These are phyloP conservation scores for Cheilosia urbana DNA, from an alignment of 2,888 invertebrate species.

Conservation along the genomic window DNA sequence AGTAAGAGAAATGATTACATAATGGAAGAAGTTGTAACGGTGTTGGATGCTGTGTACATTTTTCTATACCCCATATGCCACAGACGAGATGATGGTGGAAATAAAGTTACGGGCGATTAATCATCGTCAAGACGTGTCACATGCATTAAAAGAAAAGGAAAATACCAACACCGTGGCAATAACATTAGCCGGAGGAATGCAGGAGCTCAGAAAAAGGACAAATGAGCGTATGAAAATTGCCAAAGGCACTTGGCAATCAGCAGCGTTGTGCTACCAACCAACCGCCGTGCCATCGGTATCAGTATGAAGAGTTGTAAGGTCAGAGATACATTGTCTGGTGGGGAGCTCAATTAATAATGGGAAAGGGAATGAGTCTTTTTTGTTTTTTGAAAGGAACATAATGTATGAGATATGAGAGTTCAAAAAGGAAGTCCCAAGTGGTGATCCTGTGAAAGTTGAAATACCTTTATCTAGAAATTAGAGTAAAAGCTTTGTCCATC, in stretches of 20 bases:
- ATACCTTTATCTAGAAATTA: no score
- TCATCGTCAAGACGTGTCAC: conserved; percentile 75
- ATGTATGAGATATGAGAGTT: conserved; percentile 36
- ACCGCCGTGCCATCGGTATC: background rate
- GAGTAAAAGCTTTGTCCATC: no score
- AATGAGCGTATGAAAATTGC: conserved; percentile 65
- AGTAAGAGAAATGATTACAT: conserved; percentile 47
- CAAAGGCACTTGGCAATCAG: conserved; percentile 69
- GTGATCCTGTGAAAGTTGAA: background rate
- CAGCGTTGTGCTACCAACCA: conserved; percentile 44
- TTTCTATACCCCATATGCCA: conserved; percentile 51
- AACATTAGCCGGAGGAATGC: conserved; percentile 28
- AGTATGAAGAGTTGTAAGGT: conserved; percentile 53
- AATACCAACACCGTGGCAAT: conserved; percentile 36
- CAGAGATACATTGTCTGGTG: conserved; percentile 59
- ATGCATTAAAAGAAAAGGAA: conserved; percentile 43
- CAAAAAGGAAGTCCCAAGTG: background rate
- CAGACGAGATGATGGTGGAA: conserved; percentile 32
- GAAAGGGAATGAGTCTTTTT: conserved; percentile 35
- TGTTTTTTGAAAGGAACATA: conserved; percentile 31
- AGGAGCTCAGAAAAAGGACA: conserved; percentile 49
- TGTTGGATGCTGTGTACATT: background rate
- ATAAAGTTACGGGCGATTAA: conserved; percentile 68
- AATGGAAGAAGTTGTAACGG: conserved; percentile 33
- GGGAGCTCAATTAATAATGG: conserved; percentile 45